These are phyloP conservation scores for Pelosia muscerda DNA, from an alignment of 2,888 invertebrate genomes.

Conservation along the genomic window DNA sequence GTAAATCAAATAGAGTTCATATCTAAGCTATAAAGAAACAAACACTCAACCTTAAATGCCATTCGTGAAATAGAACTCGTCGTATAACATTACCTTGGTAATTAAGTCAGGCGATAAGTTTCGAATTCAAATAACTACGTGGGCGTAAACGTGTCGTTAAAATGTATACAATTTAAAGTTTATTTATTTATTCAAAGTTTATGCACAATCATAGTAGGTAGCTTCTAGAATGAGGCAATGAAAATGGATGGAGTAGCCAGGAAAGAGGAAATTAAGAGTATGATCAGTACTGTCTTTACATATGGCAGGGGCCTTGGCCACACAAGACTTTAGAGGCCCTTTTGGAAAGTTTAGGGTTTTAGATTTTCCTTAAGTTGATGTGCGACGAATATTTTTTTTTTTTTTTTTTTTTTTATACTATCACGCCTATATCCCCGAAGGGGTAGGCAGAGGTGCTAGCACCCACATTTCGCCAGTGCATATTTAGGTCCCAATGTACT, in stretches of 20 bases:
- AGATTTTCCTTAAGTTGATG: too few relatives aligned
- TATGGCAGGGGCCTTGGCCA: too few relatives aligned
- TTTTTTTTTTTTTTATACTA: too few relatives aligned
- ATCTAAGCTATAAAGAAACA: neutral
- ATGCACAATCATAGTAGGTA: neutral
- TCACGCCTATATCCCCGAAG: too few relatives aligned
- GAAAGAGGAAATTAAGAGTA: too few relatives aligned
- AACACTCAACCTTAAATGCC: neutral
- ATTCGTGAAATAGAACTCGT: neutral
- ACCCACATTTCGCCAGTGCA: too few relatives aligned
- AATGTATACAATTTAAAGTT: slow-evolving; percentile 4
- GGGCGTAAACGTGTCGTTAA: slow-evolving; percentile 1
- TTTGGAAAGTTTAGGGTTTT: too few relatives aligned
- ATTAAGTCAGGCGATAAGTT: slow-evolving; percentile 5
- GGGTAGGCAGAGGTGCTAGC: neutral
- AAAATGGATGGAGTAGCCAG: neutral
- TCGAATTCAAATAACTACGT: neutral
- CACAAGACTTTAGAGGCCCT: too few relatives aligned
- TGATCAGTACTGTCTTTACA: neutral
- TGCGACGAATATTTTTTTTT: too few relatives aligned
- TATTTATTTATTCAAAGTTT: slow-evolving; percentile 4
- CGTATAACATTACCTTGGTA: slow-evolving; percentile 4
- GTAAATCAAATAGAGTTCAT: neutral
- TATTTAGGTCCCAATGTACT: too few relatives aligned
- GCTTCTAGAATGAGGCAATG: neutral